These are phyloP conservation scores for Acrossocheilus fasciatus DNA, from an alignment of 2,797 vertebrate genomes.

Conservation along the genomic window DNA sequence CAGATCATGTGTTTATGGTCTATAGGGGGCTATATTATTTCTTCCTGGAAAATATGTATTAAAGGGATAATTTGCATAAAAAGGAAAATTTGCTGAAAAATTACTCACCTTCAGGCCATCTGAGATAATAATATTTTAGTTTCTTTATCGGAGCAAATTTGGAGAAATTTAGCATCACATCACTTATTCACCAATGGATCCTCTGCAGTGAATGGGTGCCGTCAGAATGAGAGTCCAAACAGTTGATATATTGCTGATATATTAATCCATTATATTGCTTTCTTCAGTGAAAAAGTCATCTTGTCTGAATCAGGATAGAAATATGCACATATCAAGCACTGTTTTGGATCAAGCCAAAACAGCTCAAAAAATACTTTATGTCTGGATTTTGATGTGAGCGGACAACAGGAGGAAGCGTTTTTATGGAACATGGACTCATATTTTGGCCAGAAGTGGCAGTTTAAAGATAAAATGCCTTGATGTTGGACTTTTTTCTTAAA, in stretches of 20 bases:
- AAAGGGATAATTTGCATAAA: not conserved
- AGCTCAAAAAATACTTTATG: no score
- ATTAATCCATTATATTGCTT: not conserved
- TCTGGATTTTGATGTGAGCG: no score
- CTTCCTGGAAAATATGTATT: not conserved
- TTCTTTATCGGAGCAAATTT: not conserved
- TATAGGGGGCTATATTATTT: not conserved
- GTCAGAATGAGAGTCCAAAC: not conserved
- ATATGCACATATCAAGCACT: no score
- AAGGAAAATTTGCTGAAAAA: not conserved
- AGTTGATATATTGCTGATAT: no score
- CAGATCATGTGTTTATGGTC: constrained; percentile 3
- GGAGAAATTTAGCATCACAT: not conserved
- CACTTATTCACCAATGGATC: not conserved
- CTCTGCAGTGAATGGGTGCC: not conserved
- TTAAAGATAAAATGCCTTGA: no score
- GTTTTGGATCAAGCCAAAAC: no score
- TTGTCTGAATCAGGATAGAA: no score
- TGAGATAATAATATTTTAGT: not conserved
- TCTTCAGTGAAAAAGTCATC: not conserved
- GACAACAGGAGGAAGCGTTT: no score
- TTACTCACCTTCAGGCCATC: not conserved
- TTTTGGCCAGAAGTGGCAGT: no score
- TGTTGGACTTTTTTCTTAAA: no score
- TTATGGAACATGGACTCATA: no score